These are phyloP conservation scores for Crocodylus rhombifer DNA, from an alignment of 2,797 vertebrate species.

Conservation along the genomic window DNA sequence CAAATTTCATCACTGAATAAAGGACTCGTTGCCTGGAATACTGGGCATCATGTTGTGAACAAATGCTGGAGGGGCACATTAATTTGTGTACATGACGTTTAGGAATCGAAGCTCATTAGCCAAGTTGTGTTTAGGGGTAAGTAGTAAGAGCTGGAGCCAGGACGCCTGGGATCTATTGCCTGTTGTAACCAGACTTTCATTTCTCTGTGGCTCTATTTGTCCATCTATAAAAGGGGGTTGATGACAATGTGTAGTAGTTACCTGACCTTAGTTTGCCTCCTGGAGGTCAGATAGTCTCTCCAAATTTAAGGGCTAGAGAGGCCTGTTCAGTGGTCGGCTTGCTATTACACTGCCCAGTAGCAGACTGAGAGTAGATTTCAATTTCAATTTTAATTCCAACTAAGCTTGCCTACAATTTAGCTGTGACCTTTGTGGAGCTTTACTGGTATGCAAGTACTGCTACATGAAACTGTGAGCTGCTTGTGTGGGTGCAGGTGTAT, in stretches of 20 bases:
- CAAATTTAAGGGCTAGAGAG: neutral
- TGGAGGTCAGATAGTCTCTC: no score
- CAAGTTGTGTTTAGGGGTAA: fast-evolving
- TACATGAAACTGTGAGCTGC: no score
- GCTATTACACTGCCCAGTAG: fast-evolving
- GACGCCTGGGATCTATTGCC: fast-evolving
- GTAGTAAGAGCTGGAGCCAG: neutral
- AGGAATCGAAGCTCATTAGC: neutral
- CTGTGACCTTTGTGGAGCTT: no score
- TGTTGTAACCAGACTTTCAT: neutral
- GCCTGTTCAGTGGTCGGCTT: neutral
- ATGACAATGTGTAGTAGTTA: no score
- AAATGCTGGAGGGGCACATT: neutral
- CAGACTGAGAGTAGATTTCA: neutral
- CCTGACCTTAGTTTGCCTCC: no score
- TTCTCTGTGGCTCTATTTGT: neutral
- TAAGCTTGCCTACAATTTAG: neutral
- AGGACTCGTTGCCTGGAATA: neutral
- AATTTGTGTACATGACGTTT: fast-evolving
- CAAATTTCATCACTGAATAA: neutral
- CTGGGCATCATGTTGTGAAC: neutral
- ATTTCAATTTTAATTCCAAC: neutral
- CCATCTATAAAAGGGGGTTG: neutral
- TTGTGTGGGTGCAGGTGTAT: no score
- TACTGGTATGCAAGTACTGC: no score